Evolutionary conservation across 2,113 vertebrate genomes (phyloP), one percentile per base, ranked within the genome.

Genomic region (Vulpes ferrilata): DNA sequence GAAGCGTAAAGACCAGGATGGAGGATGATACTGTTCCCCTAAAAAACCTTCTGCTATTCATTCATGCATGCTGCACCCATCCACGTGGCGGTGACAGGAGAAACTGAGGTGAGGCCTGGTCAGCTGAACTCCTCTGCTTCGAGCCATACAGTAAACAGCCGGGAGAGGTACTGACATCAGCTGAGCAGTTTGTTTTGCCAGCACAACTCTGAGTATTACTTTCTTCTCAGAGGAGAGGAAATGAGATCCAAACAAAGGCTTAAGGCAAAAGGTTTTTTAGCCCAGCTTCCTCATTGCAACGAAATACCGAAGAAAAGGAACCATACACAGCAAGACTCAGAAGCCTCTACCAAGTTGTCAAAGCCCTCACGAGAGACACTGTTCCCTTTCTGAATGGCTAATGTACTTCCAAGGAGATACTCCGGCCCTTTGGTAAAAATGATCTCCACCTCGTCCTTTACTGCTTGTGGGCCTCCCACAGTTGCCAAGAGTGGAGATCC

Each of bases 221-320:
- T 69, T 95, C 69, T 92, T 86, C 95, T 59, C 73, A 27, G 55
- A 81, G 74, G 85, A 93, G 38, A 82, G 81, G 76, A 95, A 94
- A 69, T 64, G 51, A 85, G 88, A 96, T 32, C 67, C 78, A 95
- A 95, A 94, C 93, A 97, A 87, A 95, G 57, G 65, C 92, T 92
- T 5, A 43, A 55, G 74, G 80, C 43, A 76, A 35, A 94, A 96
- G 83, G 71, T 82, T 92, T 81, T 76, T 48, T 43, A 81, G 55
- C 65, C 57, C 67, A 87, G 74, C 89, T 78, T 97, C 76, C 92
- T 97, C 74, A 19, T 0, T 32, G 73, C 30, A 27, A 65, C 60
- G 51, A 84, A 78, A 92, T 30, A 78, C 4, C 80, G 27, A 84
- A 80, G 51, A 38, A 19, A 81, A 57, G 27, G 86, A 84, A 57